These are phyloP conservation scores for Lepidurus arcticus DNA, from an alignment of 1,140 invertebrate species.

Conservation along the genomic window DNA sequence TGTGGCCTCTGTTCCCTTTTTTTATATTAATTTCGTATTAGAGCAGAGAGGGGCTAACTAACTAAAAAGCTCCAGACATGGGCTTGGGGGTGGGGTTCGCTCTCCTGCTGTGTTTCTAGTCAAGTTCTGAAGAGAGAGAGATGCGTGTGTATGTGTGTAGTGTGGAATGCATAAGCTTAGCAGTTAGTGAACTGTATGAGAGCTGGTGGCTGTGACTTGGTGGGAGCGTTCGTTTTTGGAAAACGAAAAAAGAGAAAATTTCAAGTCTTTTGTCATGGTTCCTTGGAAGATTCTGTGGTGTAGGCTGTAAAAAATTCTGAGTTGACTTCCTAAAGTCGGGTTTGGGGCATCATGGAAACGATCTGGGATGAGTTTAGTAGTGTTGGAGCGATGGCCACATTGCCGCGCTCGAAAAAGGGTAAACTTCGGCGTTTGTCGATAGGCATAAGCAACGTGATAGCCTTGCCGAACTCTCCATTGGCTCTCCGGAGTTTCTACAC, in stretches of 20 bases:
- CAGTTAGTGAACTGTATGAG: background rate
- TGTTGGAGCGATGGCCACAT: background rate
- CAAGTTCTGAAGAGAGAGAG: background rate
- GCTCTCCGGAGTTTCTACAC: background rate
- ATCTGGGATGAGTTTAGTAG: background rate
- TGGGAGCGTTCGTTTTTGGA: too few species aligned
- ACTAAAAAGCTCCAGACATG: background rate
- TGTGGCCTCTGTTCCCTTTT: slow-evolving; percentile 23
- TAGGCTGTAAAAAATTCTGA: background rate
- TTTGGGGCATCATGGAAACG: background rate
- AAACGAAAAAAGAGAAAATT: too few species aligned
- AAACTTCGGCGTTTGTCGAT: background rate
- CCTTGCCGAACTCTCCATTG: background rate
- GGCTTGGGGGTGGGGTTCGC: slow-evolving; percentile 15
- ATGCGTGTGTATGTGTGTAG: background rate
- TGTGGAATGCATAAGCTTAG: background rate
- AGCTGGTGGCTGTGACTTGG: background rate
- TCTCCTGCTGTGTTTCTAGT: slow-evolving; percentile 21
- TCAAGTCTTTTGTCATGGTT: background rate
- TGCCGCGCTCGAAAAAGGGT: slow-evolving; percentile 1
- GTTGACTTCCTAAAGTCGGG: background rate
- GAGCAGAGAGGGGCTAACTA: slow-evolving; percentile 15
- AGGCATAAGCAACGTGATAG: slow-evolving; percentile 18
- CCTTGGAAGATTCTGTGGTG: background rate
- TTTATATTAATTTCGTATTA: slow-evolving; percentile 16